A percentile compares a stretch with the other conserved stretches of the same genome.
phyloP scores from a whole-genome alignment of 2,113 vertebrate genomes.

The Microcebus murinus region DNA sequence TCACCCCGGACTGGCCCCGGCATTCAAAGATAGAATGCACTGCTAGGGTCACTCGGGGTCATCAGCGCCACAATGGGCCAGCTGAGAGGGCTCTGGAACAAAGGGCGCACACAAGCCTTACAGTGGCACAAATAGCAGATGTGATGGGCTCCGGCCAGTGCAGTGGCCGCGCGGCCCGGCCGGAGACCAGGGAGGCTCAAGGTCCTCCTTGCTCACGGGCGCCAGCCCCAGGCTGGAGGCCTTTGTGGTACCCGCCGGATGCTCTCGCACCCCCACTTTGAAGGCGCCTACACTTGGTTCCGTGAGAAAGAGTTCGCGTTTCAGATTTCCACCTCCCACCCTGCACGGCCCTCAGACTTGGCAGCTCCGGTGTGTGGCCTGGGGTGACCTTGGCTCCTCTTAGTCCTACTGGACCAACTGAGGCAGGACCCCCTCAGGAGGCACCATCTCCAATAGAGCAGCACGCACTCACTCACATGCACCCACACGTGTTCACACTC shows the following conservation, averaged over 20 bases:
- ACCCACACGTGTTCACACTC: no score
- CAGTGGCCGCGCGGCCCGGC: neutral
- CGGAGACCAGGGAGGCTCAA: neutral
- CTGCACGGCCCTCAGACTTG: fast-evolving
- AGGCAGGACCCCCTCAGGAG: neutral
- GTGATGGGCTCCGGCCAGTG: conserved; percentile 25
- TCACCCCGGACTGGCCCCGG: neutral
- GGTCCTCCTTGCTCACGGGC: neutral
- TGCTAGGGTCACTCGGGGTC: conserved; percentile 58
- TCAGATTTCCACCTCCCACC: neutral
- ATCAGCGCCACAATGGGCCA: conserved; percentile 39
- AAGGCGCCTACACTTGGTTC: neutral
- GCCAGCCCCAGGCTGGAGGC: neutral
- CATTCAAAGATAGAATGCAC: neutral
- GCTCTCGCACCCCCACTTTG: fast-evolving
- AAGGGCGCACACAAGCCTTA: neutral
- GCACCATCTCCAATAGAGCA: no score
- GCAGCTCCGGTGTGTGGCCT: neutral
- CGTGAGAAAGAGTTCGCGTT: fast-evolving
- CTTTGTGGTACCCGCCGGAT: fast-evolving
- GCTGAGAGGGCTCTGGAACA: conserved; percentile 13
- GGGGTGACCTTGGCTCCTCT: neutral
- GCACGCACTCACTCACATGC: no score
- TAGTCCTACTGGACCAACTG: fast-evolving
- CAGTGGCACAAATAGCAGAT: conserved; percentile 49